phyloP scores from a whole-genome alignment of 2,797 vertebrate genomes.

The Thunnus albacares region DNA sequence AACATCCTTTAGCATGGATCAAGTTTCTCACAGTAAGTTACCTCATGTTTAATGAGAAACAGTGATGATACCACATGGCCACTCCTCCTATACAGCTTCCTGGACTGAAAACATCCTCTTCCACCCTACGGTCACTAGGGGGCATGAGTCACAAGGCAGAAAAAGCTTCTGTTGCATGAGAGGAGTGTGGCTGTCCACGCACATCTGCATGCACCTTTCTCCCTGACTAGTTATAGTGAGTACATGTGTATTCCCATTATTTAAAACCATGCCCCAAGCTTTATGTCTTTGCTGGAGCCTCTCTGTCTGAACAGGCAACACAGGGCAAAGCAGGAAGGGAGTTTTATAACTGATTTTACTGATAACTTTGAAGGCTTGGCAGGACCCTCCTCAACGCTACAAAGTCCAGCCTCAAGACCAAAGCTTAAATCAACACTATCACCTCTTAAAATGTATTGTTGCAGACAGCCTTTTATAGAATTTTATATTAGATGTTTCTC shows the following conservation, averaged over 20 bases:
- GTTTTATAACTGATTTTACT: constrained; percentile 45
- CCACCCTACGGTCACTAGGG: constrained; percentile 50
- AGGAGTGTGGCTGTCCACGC: no score
- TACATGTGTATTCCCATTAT: constrained; percentile 21
- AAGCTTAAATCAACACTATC: not conserved
- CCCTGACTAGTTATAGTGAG: not conserved
- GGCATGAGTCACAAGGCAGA: constrained; percentile 47
- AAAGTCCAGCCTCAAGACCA: constrained; percentile 25
- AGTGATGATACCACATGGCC: not conserved
- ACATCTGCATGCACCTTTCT: not conserved
- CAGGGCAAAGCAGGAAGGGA: constrained; percentile 27
- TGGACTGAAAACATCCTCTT: constrained; percentile 17
- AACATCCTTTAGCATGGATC: not conserved
- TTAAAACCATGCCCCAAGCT: constrained; percentile 2
- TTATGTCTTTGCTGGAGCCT: constrained; percentile 2
- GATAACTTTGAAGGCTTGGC: constrained; percentile 39
- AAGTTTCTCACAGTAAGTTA: constrained; percentile 3
- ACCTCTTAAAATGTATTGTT: not conserved
- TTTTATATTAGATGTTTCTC: not conserved
- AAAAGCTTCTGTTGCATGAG: not conserved
- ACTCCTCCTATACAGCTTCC: constrained; percentile 15
- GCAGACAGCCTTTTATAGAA: not conserved
- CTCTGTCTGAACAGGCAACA: constrained; percentile 40
- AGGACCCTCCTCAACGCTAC: constrained; percentile 7
- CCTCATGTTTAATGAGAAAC: not conserved